A percentile compares a stretch with the other conserved stretches of the same genome.
phyloP scores from a whole-genome alignment of 1,140 invertebrate species.

The Artemia franciscana region DNA sequence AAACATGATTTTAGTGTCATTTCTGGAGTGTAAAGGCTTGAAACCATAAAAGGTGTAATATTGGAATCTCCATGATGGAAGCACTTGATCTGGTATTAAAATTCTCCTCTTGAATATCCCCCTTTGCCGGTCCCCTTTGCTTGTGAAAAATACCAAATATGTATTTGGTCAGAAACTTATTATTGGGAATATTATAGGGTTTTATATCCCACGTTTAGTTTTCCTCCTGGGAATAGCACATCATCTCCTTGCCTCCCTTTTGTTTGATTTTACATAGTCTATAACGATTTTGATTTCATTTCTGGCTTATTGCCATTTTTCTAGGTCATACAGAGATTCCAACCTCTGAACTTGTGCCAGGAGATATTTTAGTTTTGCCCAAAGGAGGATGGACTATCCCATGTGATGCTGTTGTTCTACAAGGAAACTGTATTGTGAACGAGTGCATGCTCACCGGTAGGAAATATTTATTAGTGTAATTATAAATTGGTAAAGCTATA shows the following conservation, averaged over 20 bases:
- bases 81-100: too few species aligned
- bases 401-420: conserved; percentile 69
- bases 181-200: too few species aligned
- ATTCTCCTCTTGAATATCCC: too few species aligned
- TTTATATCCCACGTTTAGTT: too few species aligned
- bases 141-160: too few species aligned
- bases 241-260: background rate
- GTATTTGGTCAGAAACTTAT: too few species aligned
- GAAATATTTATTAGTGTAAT: conserved; percentile 1
- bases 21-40: too few species aligned
- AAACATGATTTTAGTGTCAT: too few species aligned
- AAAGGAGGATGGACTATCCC: conserved; percentile 54
- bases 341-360: conserved; percentile 47
- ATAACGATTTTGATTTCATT: background rate
- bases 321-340: background rate
- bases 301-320: background rate
- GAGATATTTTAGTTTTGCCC: conserved; percentile 76
- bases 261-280: background rate
- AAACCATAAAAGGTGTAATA: too few species aligned
- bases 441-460: conserved; percentile 86
- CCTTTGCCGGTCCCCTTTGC: too few species aligned
- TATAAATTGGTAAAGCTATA: too few species aligned
- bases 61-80: too few species aligned
- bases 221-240: background rate
- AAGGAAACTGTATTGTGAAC: conserved; percentile 75